Evolutionary conservation across 2,888 invertebrate species (phyloP).

Genomic region (Aphodius granarius): DNA sequence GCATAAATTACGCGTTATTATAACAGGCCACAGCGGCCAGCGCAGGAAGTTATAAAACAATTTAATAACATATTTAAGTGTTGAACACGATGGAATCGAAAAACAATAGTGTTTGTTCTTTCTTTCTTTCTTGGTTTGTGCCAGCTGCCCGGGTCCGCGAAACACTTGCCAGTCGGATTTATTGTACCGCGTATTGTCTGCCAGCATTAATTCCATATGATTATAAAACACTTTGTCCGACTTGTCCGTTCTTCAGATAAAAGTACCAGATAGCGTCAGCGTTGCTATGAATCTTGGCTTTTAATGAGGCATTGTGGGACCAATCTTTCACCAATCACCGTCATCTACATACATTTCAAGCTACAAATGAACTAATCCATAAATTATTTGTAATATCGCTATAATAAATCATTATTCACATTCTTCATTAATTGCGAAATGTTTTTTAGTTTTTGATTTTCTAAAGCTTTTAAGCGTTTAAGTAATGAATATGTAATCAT

Average conservation of each 20-base stretch:
- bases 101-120: slow-evolving; percentile 44
- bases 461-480: too few species aligned
- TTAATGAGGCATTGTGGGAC: not conserved
- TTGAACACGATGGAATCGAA: slow-evolving; percentile 46
- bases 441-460: too few species aligned
- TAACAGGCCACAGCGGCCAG: slow-evolving; percentile 30
- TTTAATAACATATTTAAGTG: slow-evolving; percentile 54
- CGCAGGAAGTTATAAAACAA: slow-evolving; percentile 53
- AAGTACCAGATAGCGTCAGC: not conserved
- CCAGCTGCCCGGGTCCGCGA: slow-evolving; percentile 42
- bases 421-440: too few species aligned
- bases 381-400: not conserved
- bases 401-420: not conserved
- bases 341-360: not conserved
- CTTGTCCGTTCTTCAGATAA: not conserved
- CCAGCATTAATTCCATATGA: slow-evolving; percentile 41
- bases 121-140: slow-evolving; percentile 39
- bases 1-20: slow-evolving; percentile 50
- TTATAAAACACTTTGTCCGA: slow-evolving; percentile 35
- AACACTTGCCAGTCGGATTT: slow-evolving; percentile 38
- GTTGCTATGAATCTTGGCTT: not conserved
- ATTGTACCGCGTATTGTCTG: slow-evolving; percentile 50
- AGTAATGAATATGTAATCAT: too few species aligned
- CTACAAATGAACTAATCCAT: not conserved
- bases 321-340: not conserved